Evolutionary conservation across 2,113 vertebrate genomes (phyloP).

Genomic region (Poeciliopsis prolifica): DNA sequence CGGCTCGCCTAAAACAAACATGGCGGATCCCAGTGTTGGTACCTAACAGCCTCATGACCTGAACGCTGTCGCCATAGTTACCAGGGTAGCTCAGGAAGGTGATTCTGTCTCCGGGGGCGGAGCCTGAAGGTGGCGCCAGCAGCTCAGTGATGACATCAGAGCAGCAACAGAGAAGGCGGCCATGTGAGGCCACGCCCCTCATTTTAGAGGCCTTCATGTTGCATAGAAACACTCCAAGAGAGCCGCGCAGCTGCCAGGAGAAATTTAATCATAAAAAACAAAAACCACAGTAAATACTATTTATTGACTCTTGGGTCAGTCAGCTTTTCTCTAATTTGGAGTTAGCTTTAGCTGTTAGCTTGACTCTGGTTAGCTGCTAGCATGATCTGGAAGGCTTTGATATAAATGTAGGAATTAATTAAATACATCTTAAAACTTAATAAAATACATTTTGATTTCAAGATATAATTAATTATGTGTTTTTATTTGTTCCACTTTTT

Average conservation of each 20-base stretch:
- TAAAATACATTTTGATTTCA: too few species aligned
- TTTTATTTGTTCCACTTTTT: too few species aligned
- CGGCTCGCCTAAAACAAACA: slow-evolving; percentile 82
- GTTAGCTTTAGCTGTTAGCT: background rate
- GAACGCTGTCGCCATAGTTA: slow-evolving; percentile 17
- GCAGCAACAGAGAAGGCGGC: slow-evolving; percentile 90
- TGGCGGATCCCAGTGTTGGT: background rate
- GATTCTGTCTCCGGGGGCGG: slow-evolving; percentile 90
- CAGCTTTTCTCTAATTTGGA: too few species aligned
- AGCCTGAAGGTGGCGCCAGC: slow-evolving; percentile 85
- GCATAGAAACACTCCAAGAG: slow-evolving; percentile 80
- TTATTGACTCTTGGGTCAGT: background rate
- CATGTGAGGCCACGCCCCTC: slow-evolving; percentile 89
- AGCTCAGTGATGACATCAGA: slow-evolving; percentile 84
- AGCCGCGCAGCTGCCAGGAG: slow-evolving; percentile 45
- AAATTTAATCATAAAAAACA: background rate
- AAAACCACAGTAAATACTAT: background rate
- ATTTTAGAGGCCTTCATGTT: slow-evolving; percentile 91
- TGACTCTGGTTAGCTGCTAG: background rate
- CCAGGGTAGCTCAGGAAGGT: slow-evolving; percentile 89
- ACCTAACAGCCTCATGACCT: background rate
- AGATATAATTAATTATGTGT: too few species aligned
- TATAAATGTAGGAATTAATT: too few species aligned
- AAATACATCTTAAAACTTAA: too few species aligned
- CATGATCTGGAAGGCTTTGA: too few species aligned